Base-by-base conservation (phyloP, 2,888 invertebrate species). In the Micoletzkya japonica region DNA sequence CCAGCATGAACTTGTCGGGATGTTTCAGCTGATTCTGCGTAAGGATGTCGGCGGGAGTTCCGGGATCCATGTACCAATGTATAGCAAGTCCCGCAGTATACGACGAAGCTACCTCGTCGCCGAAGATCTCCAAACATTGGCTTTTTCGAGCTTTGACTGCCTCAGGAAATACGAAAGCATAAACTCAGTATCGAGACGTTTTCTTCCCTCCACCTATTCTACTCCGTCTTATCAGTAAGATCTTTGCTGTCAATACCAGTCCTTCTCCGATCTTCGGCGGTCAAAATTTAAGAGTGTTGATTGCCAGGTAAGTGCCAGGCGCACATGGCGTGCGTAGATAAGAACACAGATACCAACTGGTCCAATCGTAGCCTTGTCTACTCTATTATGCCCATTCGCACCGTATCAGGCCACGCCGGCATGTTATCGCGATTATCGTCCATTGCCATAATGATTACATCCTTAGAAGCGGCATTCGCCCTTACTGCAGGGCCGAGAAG, bases 1-100 rank as follows among this genome's bases (percentile, higher is more conserved):
- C 90, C 4, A 94, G 85, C 17, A 93, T 86, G 73, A 92, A 90
- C 85, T 91, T 91, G 70, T 90, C 88, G 0, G 91, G 91, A 86
- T 89, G 89, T 50, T 86, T 83, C 0, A 87, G 75, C 76, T 90
- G 90, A 0, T 91, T 88, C 49, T 82, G 73, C 20, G 89, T 88
- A 17, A 93, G 87, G 39, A 90, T 86, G n/a, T 58, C 7, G 10
- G 76, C 77, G 0, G 90, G 84, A 0, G 91, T 44, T 14, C 32
- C 28, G 10, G 20, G 44, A 20, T 44, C 44, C 20, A 14, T 10
- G 44, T 66, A 66, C 64, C 64, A 66, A 37, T 66, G 64, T 0
- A 66, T 37, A 2, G 36, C 64, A 20, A 54, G 52, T 37, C 64
- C 64, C 24, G 54, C 52, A 2, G 44, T 44, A 20, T 54, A 54